Evolutionary conservation across 2,797 vertebrate species (phyloP).

Genomic region (Gobionotothen gibberifrons): DNA sequence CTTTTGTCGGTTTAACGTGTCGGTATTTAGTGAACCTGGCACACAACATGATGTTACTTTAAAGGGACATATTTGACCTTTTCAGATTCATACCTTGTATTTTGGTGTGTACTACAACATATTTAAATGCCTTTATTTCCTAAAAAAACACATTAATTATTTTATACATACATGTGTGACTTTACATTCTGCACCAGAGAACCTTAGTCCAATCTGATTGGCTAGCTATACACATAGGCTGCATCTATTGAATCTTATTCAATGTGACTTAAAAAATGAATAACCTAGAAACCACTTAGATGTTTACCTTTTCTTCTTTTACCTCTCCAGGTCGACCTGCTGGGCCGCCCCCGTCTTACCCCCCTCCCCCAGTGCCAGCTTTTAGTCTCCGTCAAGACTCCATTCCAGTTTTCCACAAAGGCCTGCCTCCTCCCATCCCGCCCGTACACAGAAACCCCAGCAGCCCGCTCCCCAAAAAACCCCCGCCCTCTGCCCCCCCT

Average conservation of each 20-base stretch:
- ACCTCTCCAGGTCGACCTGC: constrained; percentile 68
- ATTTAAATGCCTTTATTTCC: too few species aligned
- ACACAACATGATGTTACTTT: background rate
- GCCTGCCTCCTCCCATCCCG: constrained; percentile 63
- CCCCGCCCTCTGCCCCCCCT: constrained; percentile 45
- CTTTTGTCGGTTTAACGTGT: background rate
- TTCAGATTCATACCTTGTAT: background rate
- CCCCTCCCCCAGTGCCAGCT: constrained; percentile 89
- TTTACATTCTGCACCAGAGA: too few species aligned
- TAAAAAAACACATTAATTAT: too few species aligned
- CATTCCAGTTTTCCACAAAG: constrained; percentile 43
- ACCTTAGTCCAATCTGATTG: background rate
- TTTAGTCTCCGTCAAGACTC: constrained; percentile 61
- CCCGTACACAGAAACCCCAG: constrained; percentile 35
- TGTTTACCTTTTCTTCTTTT: background rate
- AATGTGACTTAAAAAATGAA: background rate
- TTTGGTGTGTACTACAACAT: too few species aligned
- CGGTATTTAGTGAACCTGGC: background rate
- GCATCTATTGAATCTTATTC: background rate
- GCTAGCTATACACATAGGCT: background rate
- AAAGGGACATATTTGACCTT: background rate
- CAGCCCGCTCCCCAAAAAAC: constrained; percentile 52
- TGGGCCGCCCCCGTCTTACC: constrained; percentile 90
- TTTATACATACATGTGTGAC: too few species aligned
- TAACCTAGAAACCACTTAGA: background rate